phyloP scores from a whole-genome alignment of 53 echinoderm and acorn worm species.

The Paelopatides confundens region DNA sequence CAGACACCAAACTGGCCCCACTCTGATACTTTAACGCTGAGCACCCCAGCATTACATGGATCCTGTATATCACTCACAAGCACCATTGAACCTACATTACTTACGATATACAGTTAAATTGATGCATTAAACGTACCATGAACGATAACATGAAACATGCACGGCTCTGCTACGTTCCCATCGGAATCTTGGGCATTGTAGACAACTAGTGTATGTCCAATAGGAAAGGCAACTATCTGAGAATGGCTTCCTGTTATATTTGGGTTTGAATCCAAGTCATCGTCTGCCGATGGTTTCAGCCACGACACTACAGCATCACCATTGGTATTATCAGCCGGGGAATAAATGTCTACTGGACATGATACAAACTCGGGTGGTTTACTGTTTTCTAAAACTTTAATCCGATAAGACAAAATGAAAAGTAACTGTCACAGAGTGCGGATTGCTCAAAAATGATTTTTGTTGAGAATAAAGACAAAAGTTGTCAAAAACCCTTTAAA shows the following conservation, averaged over 20 bases:
- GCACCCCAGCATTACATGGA: no score
- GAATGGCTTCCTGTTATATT: not conserved
- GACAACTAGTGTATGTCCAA: not conserved
- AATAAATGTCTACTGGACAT: conserved; percentile 24
- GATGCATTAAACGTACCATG: not conserved
- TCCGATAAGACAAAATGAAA: not conserved
- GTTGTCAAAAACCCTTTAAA: no score
- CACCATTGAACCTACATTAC: no score
- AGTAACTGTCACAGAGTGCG: no score
- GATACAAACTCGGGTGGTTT: conserved; percentile 3
- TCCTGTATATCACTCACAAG: no score
- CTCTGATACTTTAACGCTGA: no score
- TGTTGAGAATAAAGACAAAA: no score
- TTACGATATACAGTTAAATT: no score
- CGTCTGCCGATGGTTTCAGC: not conserved
- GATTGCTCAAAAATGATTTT: no score
- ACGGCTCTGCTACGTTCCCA: not conserved
- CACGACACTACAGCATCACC: conserved; percentile 5
- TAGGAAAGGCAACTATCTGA: not conserved
- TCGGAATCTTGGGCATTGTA: not conserved
- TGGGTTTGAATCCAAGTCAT: conserved; percentile 3
- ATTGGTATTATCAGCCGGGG: not conserved
- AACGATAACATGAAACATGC: conserved; percentile 10
- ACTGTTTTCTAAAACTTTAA: not conserved
- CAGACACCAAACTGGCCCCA: no score